Evolutionary conservation across 1,140 invertebrate genomes (phyloP).

Genomic region (Aphidius ervi): DNA sequence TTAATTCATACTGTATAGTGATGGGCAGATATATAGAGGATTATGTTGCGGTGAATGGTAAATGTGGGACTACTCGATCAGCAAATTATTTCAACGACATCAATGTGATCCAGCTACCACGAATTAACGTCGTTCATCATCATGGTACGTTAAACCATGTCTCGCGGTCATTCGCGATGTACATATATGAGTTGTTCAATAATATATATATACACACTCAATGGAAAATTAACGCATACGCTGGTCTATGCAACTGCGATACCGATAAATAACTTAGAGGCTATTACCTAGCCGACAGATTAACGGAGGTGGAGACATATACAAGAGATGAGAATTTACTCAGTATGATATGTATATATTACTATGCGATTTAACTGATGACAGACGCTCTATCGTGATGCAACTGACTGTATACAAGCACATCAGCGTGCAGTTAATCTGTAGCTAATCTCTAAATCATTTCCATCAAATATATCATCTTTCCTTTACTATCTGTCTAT

Average conservation of each 20-base stretch:
- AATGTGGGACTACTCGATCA: too few species aligned
- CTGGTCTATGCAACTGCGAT: conserved; percentile 1
- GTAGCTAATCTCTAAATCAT: conserved; percentile 13
- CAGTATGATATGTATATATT: background rate
- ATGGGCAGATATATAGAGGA: too few species aligned
- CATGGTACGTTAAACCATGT: background rate
- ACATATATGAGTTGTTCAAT: conserved; percentile 1
- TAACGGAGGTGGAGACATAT: conserved; percentile 4
- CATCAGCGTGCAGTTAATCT: conserved; percentile 11
- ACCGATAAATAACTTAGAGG: conserved; percentile 33
- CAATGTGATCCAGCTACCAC: background rate
- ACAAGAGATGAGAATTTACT: too few species aligned
- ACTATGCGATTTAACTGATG: conserved; percentile 10
- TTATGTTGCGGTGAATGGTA: too few species aligned
- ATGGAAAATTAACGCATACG: too few species aligned
- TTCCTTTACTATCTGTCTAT: too few species aligned
- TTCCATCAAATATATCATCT: background rate
- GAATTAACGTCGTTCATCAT: conserved; percentile 8
- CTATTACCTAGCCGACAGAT: conserved; percentile 32
- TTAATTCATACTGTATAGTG: too few species aligned
- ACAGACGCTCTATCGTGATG: conserved; percentile 13
- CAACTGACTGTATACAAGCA: conserved; percentile 6
- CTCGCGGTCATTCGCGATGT: background rate
- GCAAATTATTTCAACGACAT: conserved; percentile 42
- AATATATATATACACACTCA: conserved; percentile 23